A percentile compares a stretch with the other conserved stretches of the same genome.
phyloP scores from a whole-genome alignment of 2,888 invertebrate genomes.

The Drosophila greeni region DNA sequence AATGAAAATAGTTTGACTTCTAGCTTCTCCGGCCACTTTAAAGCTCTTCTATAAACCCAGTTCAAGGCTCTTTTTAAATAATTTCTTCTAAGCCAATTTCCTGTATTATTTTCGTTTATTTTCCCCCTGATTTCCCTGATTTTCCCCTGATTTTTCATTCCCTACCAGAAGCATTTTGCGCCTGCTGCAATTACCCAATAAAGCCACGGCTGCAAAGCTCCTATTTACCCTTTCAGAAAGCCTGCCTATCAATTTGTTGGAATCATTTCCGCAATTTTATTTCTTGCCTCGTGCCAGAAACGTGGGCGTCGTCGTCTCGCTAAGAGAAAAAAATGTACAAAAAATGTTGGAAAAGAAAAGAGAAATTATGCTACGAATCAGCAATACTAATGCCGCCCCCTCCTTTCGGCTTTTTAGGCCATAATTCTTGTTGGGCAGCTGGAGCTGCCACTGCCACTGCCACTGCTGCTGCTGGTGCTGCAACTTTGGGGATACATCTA shows the following conservation, averaged over 20 bases:
- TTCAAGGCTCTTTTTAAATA: not conserved
- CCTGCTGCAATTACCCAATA: slow-evolving; percentile 38
- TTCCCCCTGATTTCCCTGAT: no score
- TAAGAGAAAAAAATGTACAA: not conserved
- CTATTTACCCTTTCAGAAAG: slow-evolving; percentile 34
- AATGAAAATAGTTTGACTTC: not conserved
- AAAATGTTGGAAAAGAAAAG: slow-evolving; percentile 8
- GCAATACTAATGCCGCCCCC: not conserved
- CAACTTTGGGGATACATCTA: slow-evolving; percentile 59
- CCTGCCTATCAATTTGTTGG: slow-evolving; percentile 75
- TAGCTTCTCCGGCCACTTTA: not conserved
- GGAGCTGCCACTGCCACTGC: slow-evolving; percentile 22
- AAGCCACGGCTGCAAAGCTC: slow-evolving; percentile 18
- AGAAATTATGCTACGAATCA: slow-evolving; percentile 42
- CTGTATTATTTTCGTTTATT: not conserved
- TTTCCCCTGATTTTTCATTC: not conserved
- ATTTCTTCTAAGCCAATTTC: not conserved
- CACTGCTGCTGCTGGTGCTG: slow-evolving; percentile 25
- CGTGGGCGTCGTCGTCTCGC: slow-evolving; percentile 66
- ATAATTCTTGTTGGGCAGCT: slow-evolving; percentile 63
- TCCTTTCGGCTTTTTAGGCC: slow-evolving; percentile 30
- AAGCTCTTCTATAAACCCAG: not conserved
- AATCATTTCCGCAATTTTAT: slow-evolving; percentile 75
- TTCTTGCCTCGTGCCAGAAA: slow-evolving; percentile 63
- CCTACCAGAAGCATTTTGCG: slow-evolving; percentile 22